These are phyloP conservation scores for Phocoena phocoena DNA, from an alignment of 2,113 vertebrate species.

Conservation along the genomic window DNA sequence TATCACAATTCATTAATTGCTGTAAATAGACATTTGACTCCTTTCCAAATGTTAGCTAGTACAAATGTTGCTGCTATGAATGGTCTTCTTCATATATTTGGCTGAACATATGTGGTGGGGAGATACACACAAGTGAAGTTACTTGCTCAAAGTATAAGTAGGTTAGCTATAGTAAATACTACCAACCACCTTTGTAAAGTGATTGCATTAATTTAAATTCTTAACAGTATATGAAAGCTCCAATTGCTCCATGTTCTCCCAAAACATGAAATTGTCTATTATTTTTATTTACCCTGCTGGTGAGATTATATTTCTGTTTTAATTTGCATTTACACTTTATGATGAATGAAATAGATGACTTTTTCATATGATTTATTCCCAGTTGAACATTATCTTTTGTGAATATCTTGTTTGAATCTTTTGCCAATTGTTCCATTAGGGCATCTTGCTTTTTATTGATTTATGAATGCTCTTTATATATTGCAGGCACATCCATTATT, in stretches of 20 bases:
- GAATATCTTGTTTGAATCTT: neutral
- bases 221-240: neutral
- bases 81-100: neutral
- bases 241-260: neutral
- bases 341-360: neutral
- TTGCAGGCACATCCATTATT: neutral
- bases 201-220: neutral
- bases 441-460: neutral
- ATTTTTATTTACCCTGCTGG: neutral
- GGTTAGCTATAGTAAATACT: neutral
- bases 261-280: neutral
- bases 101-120: neutral
- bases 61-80: neutral
- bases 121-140: neutral
- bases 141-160: neutral
- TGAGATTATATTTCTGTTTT: neutral
- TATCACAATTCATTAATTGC: neutral
- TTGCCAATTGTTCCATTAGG: neutral
- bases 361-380: neutral
- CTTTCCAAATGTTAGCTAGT: neutral
- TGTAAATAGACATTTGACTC: neutral
- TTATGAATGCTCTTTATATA: neutral
- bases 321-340: neutral
- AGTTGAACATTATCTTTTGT: neutral
- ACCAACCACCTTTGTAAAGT: neutral